Evolutionary conservation across 1,140 invertebrate genomes (phyloP).

Genomic region (Apis dorsata): DNA sequence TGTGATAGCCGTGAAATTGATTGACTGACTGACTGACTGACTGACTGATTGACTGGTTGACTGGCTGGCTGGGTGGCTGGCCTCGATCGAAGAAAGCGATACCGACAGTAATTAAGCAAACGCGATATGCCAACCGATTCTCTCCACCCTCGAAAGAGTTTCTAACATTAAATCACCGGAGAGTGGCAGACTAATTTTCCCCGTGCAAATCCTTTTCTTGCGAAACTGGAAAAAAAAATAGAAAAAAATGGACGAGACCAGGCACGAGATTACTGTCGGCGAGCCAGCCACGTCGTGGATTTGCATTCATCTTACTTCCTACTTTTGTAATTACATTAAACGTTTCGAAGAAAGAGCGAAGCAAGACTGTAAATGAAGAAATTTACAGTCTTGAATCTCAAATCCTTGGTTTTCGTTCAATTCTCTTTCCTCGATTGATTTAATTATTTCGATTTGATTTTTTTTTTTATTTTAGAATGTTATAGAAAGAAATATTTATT

Average conservation of each 20-base stretch:
- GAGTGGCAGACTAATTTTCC: conserved; percentile 28
- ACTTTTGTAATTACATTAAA: not conserved
- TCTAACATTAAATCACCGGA: not conserved
- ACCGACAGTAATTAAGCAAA: conserved; percentile 36
- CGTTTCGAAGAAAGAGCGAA: not conserved
- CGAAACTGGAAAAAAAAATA: too few species aligned
- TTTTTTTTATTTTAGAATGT: not conserved
- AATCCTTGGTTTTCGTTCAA: not conserved
- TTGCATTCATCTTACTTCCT: not conserved
- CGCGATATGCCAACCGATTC: not conserved
- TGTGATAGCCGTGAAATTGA: too few species aligned
- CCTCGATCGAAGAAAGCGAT: too few species aligned
- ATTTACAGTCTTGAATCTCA: too few species aligned
- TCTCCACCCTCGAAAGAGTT: not conserved
- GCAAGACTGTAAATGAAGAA: not conserved
- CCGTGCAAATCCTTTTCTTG: too few species aligned
- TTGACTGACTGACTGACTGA: too few species aligned
- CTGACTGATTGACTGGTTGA: too few species aligned
- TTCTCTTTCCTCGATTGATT: not conserved
- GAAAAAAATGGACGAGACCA: not conserved
- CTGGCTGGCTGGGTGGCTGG: too few species aligned
- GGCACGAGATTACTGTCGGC: not conserved
- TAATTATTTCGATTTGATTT: not conserved
- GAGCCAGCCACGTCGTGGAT: not conserved
- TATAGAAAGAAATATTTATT: not conserved